Evolutionary conservation across 2,888 invertebrate species (phyloP).

Genomic region (Chymomyza amoena): DNA sequence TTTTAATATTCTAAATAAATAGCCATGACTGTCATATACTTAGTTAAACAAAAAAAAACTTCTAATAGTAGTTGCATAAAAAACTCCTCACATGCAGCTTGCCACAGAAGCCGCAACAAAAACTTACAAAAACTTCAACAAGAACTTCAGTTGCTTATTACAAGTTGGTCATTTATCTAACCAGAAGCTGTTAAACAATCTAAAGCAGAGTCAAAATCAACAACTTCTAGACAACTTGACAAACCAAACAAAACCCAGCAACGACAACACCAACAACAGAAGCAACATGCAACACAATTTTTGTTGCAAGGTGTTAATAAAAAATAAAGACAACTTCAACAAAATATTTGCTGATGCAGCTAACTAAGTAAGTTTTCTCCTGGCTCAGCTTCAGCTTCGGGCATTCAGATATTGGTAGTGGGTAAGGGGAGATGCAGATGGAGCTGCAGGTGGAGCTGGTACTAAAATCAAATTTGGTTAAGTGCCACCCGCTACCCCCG

Average conservation of each 20-base stretch:
- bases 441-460: not conserved
- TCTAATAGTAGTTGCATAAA: no score
- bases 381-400: conserved; percentile 9
- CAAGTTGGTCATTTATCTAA: not conserved
- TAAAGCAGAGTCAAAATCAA: not conserved
- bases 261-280: conserved; percentile 14
- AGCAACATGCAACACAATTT: conserved; percentile 22
- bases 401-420: no score
- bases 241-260: conserved; percentile 16
- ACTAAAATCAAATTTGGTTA: conserved; percentile 49
- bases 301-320: conserved; percentile 34
- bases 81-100: no score
- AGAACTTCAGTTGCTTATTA: not conserved
- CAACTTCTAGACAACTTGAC: conserved; percentile 15
- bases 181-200: not conserved
- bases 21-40: no score
- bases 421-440: not conserved
- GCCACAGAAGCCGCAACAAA: not conserved
- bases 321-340: conserved; percentile 12
- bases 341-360: conserved; percentile 44
- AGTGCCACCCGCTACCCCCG: conserved; percentile 25
- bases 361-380: conserved; percentile 41
- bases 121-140: not conserved
- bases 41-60: no score
- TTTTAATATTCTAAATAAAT: no score